phyloP scores from a whole-genome alignment of 2,113 vertebrate species.

The Castor canadensis region DNA sequence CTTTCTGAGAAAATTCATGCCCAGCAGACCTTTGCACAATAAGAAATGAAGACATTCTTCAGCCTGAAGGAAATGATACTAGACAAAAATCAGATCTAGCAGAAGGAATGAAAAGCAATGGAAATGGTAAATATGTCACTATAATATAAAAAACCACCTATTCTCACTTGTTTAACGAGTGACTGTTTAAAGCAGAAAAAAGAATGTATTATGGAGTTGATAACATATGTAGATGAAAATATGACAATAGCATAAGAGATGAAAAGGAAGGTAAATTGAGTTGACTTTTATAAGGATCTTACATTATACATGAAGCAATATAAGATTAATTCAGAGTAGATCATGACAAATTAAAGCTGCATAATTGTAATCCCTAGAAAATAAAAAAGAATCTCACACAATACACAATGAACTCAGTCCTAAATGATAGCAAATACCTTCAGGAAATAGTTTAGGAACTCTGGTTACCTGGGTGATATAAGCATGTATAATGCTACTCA shows the following conservation, averaged over 20 bases:
- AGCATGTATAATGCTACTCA: neutral
- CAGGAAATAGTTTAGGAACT: neutral
- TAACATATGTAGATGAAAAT: slow-evolving; percentile 21
- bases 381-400: slow-evolving; percentile 6
- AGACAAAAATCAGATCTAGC: slow-evolving; percentile 17
- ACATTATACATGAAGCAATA: neutral
- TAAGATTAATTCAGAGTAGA: slow-evolving; percentile 29
- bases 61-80: neutral
- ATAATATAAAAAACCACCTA: slow-evolving; percentile 14
- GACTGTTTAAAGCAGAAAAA: slow-evolving; percentile 48
- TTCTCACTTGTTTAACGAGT: slow-evolving; percentile 30
- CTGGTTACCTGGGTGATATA: neutral
- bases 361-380: slow-evolving; percentile 28
- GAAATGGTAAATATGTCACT: neutral
- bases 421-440: neutral
- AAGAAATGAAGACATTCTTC: slow-evolving; percentile 5
- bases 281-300: slow-evolving; percentile 8
- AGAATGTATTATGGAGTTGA: neutral
- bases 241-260: neutral
- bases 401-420: neutral
- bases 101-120: slow-evolving; percentile 12
- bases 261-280: slow-evolving; percentile 14
- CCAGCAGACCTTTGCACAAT: neutral
- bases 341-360: neutral
- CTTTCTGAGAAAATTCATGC: neutral